Evolutionary conservation across 2,797 vertebrate species (phyloP).

Genomic region (Peromyscus melanophrys): DNA sequence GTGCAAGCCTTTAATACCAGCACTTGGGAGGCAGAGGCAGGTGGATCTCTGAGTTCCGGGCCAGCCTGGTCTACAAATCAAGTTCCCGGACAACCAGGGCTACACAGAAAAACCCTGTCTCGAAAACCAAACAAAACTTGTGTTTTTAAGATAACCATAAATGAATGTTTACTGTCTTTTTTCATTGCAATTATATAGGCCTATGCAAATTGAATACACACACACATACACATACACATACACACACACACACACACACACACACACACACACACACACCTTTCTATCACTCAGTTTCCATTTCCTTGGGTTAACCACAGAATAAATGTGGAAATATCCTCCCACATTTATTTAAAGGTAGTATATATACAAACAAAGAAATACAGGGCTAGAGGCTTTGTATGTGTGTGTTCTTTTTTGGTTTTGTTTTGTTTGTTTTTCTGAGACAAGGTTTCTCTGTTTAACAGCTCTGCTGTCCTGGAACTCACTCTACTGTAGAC

Average conservation of each 20-base stretch:
- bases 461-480: not conserved
- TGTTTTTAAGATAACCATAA: not conserved
- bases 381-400: not conserved
- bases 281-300: not conserved
- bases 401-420: too few relatives aligned
- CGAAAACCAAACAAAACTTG: not conserved
- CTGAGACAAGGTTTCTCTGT: not conserved
- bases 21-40: not conserved
- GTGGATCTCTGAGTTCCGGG: not conserved
- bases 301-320: not conserved
- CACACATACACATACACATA: too few relatives aligned
- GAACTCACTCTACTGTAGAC: not conserved
- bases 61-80: not conserved
- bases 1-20: not conserved
- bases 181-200: not conserved
- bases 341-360: not conserved
- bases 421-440: not conserved
- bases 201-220: not conserved
- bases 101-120: not conserved
- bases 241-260: too few relatives aligned
- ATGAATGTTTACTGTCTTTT: slow-evolving; percentile 9
- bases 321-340: not conserved
- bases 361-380: not conserved
- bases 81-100: not conserved
- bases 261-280: not conserved